Conservation (phyloP, 2,797 vertebrate genomes). For the Pseudochirops cupreus region DNA sequence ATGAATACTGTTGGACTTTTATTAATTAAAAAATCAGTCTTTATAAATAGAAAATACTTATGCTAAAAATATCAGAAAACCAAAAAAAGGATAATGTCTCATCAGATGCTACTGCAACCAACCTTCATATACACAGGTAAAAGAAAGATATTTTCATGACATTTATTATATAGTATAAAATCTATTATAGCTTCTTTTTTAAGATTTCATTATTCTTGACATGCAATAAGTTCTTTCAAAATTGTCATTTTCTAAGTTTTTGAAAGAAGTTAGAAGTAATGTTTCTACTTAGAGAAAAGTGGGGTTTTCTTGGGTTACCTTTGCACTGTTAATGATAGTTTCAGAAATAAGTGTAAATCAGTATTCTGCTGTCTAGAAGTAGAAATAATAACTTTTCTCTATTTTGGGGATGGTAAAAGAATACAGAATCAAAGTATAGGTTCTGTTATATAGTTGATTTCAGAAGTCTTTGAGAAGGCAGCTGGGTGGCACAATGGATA, state of each 20-base stretch:
- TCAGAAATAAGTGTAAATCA: slow-evolving; percentile 28
- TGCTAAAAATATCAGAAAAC: slow-evolving; percentile 15
- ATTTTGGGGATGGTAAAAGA: neutral
- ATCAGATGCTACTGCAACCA: neutral
- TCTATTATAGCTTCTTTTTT: slow-evolving; percentile 25
- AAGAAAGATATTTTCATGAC: slow-evolving; percentile 2
- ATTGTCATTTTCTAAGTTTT: slow-evolving; percentile 5
- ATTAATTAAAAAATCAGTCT: slow-evolving; percentile 25
- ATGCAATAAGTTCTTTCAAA: neutral
- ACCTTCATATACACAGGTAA: neutral
- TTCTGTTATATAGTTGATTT: neutral
- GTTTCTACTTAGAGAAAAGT: slow-evolving; percentile 31
- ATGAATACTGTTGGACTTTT: neutral
- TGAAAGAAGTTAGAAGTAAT: slow-evolving; percentile 42
- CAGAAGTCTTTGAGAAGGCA: neutral
- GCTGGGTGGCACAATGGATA: neutral
- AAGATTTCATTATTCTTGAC: slow-evolving; percentile 15
- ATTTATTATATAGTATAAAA: slow-evolving; percentile 22
- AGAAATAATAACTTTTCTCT: neutral
- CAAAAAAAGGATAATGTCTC: neutral
- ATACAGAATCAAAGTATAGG: neutral
- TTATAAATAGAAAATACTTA: slow-evolving; percentile 28
- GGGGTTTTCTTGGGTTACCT: neutral
- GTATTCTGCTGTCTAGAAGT: slow-evolving; percentile 16
- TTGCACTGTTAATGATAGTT: slow-evolving; percentile 38